phyloP scores from a whole-genome alignment of 1,140 invertebrate species.

The Polypedilum pembai region DNA sequence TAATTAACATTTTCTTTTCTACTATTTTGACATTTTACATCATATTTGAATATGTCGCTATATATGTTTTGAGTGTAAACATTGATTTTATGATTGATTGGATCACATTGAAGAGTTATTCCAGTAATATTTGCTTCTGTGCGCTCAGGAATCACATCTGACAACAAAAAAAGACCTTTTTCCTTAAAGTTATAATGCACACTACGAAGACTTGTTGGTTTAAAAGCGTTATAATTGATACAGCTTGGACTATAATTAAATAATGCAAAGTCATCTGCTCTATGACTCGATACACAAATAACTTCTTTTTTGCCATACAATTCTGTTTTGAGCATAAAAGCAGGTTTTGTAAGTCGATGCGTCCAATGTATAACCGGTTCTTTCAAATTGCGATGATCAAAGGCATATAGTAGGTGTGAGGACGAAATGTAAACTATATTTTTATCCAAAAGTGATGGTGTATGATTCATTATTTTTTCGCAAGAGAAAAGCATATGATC shows the following conservation, averaged over 20 bases:
- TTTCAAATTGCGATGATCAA: neutral
- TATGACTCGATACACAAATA: neutral
- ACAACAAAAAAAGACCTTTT: neutral
- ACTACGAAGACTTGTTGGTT: neutral
- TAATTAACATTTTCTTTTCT: neutral
- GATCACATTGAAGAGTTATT: neutral
- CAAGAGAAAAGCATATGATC: neutral
- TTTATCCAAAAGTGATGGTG: neutral
- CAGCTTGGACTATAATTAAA: neutral
- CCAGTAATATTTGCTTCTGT: neutral
- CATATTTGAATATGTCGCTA: neutral
- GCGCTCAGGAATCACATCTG: neutral
- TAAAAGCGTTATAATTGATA: neutral
- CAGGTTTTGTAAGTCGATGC: neutral
- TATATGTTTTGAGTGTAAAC: neutral
- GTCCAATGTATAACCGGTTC: neutral
- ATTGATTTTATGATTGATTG: neutral
- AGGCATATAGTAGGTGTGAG: neutral
- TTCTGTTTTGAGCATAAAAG: neutral
- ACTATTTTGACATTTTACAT: neutral
- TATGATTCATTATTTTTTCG: neutral
- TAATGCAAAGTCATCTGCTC: neutral
- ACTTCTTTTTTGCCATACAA: neutral
- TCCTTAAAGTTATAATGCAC: neutral
- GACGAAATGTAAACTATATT: neutral